Conservation (phyloP, 2,888 invertebrate species). For the Drosophila testacea region DNA sequence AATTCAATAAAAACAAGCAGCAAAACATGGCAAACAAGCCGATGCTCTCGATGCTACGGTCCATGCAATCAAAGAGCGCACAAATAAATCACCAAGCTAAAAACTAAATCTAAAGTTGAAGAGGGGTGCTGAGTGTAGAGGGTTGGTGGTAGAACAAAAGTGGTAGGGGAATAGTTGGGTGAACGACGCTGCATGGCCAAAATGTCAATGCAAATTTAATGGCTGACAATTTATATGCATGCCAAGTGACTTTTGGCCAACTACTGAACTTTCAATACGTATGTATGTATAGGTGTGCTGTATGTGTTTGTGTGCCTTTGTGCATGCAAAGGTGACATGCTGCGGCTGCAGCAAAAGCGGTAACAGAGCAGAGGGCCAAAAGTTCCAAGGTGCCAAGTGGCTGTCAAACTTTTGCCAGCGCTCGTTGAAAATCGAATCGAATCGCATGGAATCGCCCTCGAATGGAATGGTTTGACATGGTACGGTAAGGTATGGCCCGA, state of each 20-base stretch:
- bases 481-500: slow-evolving; percentile 9
- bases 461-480: slow-evolving; percentile 56
- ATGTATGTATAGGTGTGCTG: slow-evolving; percentile 16
- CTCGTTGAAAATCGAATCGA: slow-evolving; percentile 73
- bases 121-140: background rate
- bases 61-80: slow-evolving; percentile 76
- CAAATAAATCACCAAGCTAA: slow-evolving; percentile 75
- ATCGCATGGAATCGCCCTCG: slow-evolving; percentile 46
- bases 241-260: slow-evolving; percentile 81
- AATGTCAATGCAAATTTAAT: slow-evolving; percentile 81
- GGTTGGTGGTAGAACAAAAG: background rate
- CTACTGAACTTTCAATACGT: slow-evolving; percentile 72
- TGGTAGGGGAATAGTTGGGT: background rate
- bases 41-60: slow-evolving; percentile 22
- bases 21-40: slow-evolving; percentile 70
- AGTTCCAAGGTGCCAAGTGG: slow-evolving; percentile 80
- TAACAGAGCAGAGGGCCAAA: slow-evolving; percentile 39
- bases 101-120: slow-evolving; percentile 55
- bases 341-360: slow-evolving; percentile 21
- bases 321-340: slow-evolving; percentile 39
- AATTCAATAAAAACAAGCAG: slow-evolving; percentile 79
- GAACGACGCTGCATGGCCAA: slow-evolving; percentile 59
- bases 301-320: slow-evolving; percentile 18
- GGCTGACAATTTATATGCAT: slow-evolving; percentile 81
- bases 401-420: slow-evolving; percentile 73